Conservation (phyloP, 2,888 invertebrate genomes). For the Belgica antarctica region DNA sequence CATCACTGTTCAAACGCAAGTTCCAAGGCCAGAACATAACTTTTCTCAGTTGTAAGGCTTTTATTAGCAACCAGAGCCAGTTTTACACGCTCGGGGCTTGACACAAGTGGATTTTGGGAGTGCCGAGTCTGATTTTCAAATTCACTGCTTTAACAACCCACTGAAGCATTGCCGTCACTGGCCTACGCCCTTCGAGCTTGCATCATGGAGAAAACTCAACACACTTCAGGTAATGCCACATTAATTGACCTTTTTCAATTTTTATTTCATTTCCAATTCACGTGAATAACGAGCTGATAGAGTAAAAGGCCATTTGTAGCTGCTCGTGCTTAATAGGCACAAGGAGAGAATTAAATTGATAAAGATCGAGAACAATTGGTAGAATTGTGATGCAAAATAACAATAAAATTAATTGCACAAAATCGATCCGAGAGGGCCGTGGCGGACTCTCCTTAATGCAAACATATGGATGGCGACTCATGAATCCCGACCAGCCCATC, state of each 20-base stretch:
- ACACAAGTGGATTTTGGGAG: no score
- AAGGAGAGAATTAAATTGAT: conserved; percentile 7
- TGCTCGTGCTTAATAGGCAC: neutral
- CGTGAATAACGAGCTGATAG: neutral
- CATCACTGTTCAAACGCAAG: no score
- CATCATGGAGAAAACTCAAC: no score
- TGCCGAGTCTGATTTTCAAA: no score
- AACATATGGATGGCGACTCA: neutral
- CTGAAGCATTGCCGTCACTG: no score
- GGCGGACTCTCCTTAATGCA: conserved; percentile 10
- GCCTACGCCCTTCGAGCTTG: no score
- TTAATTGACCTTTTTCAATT: neutral
- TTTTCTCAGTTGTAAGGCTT: no score
- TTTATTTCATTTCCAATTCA: conserved; percentile 1
- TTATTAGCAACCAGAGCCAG: no score
- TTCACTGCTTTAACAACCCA: no score
- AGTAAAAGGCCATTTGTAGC: neutral
- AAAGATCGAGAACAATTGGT: conserved; percentile 9
- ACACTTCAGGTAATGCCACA: neutral
- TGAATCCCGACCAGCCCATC: neutral
- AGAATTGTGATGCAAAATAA: conserved; percentile 1
- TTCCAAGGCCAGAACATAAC: no score
- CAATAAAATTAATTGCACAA: conserved; percentile 20
- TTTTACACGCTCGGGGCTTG: no score
- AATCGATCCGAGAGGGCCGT: no score